phyloP scores from a whole-genome alignment of 2,888 invertebrate genomes.

The Dolichopus griseipennis region DNA sequence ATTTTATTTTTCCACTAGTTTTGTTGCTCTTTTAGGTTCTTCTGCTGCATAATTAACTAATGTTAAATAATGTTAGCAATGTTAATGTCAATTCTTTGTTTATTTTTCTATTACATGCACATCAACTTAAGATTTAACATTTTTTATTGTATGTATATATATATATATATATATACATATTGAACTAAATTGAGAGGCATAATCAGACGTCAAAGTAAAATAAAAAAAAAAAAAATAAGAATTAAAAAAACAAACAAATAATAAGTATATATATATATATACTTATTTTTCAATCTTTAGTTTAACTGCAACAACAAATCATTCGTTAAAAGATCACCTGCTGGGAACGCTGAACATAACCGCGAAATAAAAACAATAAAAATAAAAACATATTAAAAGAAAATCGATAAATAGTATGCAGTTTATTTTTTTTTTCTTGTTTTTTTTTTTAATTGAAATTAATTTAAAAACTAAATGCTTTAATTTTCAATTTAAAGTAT shows the following conservation, averaged over 20 bases:
- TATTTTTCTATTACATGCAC: neutral
- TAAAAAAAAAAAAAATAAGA: neutral
- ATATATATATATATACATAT: too few relatives aligned
- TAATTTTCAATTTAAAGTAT: too few relatives aligned
- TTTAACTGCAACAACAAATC: neutral
- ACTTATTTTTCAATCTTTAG: neutral
- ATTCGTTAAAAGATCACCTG: neutral
- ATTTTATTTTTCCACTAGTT: too few relatives aligned
- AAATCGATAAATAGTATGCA: neutral
- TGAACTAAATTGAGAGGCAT: too few relatives aligned
- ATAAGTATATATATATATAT: too few relatives aligned
- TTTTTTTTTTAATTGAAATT: neutral
- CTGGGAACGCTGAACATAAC: neutral
- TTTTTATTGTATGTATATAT: too few relatives aligned
- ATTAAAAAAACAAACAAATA: neutral
- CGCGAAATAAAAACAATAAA: neutral
- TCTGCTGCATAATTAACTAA: too few relatives aligned
- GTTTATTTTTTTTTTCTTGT: neutral
- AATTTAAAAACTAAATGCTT: too few relatives aligned
- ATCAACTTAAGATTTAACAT: neutral
- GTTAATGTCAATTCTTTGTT: neutral
- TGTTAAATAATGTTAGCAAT: neutral
- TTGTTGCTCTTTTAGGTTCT: too few relatives aligned
- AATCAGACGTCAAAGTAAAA: too few relatives aligned
- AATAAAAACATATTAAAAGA: neutral